These are phyloP conservation scores for Lutraria lutraria DNA, from an alignment of 2,888 invertebrate species.

Conservation along the genomic window DNA sequence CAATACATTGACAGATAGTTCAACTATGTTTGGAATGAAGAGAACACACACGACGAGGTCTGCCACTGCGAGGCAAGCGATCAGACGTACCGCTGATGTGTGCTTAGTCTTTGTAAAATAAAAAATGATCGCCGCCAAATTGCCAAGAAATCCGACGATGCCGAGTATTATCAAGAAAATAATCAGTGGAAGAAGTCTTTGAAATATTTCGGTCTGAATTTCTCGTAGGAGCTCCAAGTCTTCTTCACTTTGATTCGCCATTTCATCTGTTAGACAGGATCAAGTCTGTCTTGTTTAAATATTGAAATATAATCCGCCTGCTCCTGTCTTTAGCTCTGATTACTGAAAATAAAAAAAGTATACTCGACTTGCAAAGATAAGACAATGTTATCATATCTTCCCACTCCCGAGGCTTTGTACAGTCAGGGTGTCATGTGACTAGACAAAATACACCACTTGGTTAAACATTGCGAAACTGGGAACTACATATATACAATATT, in stretches of 20 bases:
- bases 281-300: too few species aligned
- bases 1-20: slow-evolving; percentile 28
- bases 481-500: too few species aligned
- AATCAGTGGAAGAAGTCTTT: slow-evolving; percentile 11
- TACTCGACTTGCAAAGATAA: too few species aligned
- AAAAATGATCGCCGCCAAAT: slow-evolving; percentile 20
- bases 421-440: too few species aligned
- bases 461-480: too few species aligned
- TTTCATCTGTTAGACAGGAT: too few species aligned
- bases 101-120: slow-evolving; percentile 28
- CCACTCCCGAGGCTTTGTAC: too few species aligned
- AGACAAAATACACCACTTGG: too few species aligned
- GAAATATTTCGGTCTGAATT: background rate
- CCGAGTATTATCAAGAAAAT: background rate
- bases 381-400: too few species aligned
- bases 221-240: background rate
- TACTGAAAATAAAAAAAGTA: too few species aligned
- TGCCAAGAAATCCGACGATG: slow-evolving; percentile 26
- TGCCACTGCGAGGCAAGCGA: slow-evolving; percentile 23
- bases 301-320: too few species aligned
- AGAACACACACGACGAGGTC: slow-evolving; percentile 27
- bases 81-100: slow-evolving; percentile 9
- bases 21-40: slow-evolving; percentile 28
- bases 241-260: background rate
- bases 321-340: too few species aligned